Percentiles rank a stretch among this genome's conserved stretches.
Evolutionary conservation across 2,888 invertebrate genomes (phyloP).

Genomic region (Noctua janthina): DNA sequence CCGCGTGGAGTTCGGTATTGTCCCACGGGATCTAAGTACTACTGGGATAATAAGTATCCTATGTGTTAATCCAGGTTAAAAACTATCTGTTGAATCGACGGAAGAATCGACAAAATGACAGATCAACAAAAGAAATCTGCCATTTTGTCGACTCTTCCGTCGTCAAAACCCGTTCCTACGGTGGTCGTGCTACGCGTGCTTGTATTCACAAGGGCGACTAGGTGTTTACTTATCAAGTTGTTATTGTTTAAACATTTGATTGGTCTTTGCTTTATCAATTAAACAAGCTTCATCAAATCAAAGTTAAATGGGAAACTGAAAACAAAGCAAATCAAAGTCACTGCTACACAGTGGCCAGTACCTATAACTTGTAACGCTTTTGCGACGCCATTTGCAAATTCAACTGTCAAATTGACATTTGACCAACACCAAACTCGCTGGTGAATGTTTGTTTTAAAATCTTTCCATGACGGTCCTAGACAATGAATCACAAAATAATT

Average conservation of each 20-base stretch:
- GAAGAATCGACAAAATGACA: too few species aligned
- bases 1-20: too few species aligned
- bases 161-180: too few species aligned
- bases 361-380: not conserved
- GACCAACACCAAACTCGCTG: not conserved
- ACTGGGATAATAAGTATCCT: not conserved
- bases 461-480: not conserved
- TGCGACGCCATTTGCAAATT: constrained; percentile 24
- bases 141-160: too few species aligned
- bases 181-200: too few species aligned
- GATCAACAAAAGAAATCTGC: too few species aligned
- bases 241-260: not conserved
- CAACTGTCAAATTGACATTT: constrained; percentile 3
- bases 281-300: constrained; percentile 21
- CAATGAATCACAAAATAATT: not conserved
- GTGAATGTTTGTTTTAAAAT: not conserved
- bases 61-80: not conserved
- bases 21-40: too few species aligned
- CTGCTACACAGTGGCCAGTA: too few species aligned
- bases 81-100: too few species aligned
- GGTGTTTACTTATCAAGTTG: constrained; percentile 6
- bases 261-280: not conserved
- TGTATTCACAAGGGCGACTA: not conserved
- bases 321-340: constrained; percentile 7
- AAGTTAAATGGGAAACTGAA: constrained; percentile 4